phyloP scores from a whole-genome alignment of 2,797 vertebrate species.

The Prionace glauca region DNA sequence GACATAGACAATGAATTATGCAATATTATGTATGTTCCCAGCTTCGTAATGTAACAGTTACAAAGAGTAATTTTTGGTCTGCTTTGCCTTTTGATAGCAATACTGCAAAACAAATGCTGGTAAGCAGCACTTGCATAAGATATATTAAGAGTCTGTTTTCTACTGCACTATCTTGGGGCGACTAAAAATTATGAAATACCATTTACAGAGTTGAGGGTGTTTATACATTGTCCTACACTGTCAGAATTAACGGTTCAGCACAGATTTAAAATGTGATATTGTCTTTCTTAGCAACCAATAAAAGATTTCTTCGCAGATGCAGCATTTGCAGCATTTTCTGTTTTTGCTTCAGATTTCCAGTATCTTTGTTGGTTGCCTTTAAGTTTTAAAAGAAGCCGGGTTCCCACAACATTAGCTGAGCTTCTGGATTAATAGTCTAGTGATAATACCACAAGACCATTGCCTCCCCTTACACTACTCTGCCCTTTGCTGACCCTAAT shows the following conservation, averaged over 20 bases:
- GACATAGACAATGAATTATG: conserved; percentile 30
- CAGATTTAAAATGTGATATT: background rate
- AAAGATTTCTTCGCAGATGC: background rate
- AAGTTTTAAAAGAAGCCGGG: background rate
- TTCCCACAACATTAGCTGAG: too few species aligned
- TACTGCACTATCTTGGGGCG: background rate
- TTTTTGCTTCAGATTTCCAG: background rate
- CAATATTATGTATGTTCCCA: conserved; percentile 5
- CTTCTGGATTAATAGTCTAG: too few species aligned
- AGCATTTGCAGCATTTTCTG: background rate
- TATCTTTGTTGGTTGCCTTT: background rate
- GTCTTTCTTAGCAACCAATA: background rate
- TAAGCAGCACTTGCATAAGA: background rate
- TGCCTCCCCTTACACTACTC: background rate
- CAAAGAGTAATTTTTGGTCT: background rate
- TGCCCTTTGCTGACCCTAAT: background rate
- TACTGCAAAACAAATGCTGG: background rate
- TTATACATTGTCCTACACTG: background rate
- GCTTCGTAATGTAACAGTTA: background rate
- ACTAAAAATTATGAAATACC: background rate
- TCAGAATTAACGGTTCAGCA: background rate
- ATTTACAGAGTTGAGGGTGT: background rate
- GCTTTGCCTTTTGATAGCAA: background rate
- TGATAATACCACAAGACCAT: background rate
- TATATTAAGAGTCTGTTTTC: background rate